Evolutionary conservation across 2,888 invertebrate species (phyloP), one percentile per base, ranked within the genome.

Genomic region (Selenia dentaria): DNA sequence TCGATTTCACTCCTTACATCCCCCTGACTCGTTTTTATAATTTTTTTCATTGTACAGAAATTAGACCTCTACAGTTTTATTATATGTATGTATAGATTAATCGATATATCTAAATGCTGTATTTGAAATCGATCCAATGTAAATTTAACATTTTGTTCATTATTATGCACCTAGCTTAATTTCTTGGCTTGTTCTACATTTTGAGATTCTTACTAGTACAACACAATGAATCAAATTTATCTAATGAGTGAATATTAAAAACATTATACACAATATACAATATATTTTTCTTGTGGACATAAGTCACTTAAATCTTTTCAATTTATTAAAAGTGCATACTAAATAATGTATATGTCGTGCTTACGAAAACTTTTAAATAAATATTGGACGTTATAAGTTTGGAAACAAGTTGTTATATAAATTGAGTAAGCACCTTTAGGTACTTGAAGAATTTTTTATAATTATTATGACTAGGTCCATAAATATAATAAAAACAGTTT

Each of bases 311-410:
- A 47, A 43, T 36, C 12, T 36, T 32, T 26, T 6, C 36, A 35
- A 42, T 51, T 51, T 51, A 37, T 39, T 50, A 46, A 42, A 42
- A 42, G 47, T 55, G 52, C 57, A 45, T 36, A 37, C 51, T 55
- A 46, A 14, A 26, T 39, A 31, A n/a, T 27, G 10, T 26, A 13
- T 39, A 34, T 51, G 25, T 42, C 24, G 49, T 65, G 49, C 52
- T 61, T 63, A 54, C 63, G 58, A 55, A 56, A 37, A 56, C 54
- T 65, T n/a, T 57, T 67, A 69, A 70, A 67, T 66, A 70, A 67
- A 35, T 59, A 59, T 61, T 67, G 69, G 71, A 70, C 71, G 71
- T 67, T 59, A 58, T 35, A 57, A 57, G 52, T 44, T 22, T 36
- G 29, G 24, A 38, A 32, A 44, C 29, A 26, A 26, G 39, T 45